Conservation (phyloP, 1,140 invertebrate species). For the Calliphora vicina region DNA sequence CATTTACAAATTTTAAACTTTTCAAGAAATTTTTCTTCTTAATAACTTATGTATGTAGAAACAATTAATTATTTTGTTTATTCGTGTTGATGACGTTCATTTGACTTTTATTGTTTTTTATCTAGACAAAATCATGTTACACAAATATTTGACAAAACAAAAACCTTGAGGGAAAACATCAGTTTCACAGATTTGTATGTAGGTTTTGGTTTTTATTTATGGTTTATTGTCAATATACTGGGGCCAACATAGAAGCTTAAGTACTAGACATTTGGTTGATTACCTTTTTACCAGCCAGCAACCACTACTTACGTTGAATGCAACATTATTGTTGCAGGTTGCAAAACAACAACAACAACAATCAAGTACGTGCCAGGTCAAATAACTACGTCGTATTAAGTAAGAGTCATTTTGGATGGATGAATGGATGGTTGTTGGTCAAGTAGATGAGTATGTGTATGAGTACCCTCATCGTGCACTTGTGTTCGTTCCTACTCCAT, state of each 20-base stretch:
- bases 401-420: constrained; percentile 10
- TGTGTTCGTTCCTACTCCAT: not conserved
- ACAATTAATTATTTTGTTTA: no score
- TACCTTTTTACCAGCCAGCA: not conserved
- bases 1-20: no score
- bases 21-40: no score
- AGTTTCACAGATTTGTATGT: no score
- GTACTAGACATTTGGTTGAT: not conserved
- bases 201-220: no score
- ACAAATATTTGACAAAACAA: no score
- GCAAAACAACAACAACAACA: not conserved
- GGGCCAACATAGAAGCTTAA: not conserved
- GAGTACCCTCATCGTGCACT: not conserved
- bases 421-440: not conserved
- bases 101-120: no score
- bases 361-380: constrained; percentile 12
- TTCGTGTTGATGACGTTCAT: no score
- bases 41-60: no score
- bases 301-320: not conserved
- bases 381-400: not conserved
- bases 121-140: no score
- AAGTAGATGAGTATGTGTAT: not conserved
- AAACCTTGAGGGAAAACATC: no score
- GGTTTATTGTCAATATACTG: no score
- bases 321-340: not conserved